Evolutionary conservation across 2,113 vertebrate genomes (phyloP).

Genomic region (Coturnix japonica): DNA sequence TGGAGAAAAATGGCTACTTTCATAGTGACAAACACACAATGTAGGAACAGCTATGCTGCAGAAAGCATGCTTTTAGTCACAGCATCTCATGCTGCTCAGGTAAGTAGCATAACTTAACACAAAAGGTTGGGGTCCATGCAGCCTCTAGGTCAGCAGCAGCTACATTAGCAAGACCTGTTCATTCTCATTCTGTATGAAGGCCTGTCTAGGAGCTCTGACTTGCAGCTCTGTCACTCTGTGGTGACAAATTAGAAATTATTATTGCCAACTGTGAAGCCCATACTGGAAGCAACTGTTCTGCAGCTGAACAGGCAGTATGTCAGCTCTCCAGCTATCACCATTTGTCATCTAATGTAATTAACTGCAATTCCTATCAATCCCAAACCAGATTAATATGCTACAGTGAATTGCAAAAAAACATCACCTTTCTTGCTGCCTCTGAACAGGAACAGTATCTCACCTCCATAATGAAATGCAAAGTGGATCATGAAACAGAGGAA

Average conservation of each 20-base stretch:
- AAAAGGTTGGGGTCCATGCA: neutral
- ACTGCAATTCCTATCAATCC: neutral
- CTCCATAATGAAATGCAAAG: neutral
- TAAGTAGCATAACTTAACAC: neutral
- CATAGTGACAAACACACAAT: neutral
- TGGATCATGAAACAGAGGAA: neutral
- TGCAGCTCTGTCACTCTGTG: neutral
- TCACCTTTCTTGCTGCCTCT: neutral
- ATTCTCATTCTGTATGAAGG: neutral
- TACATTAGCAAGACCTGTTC: neutral
- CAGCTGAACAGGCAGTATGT: neutral
- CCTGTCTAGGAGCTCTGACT: neutral
- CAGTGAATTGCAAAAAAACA: neutral
- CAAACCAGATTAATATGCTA: neutral
- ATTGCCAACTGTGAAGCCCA: neutral
- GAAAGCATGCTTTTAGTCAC: neutral
- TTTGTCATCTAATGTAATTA: neutral
- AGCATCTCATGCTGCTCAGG: neutral
- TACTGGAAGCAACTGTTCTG: neutral
- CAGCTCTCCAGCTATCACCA: neutral
- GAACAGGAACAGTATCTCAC: neutral
- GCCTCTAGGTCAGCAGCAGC: neutral
- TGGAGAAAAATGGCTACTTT: neutral
- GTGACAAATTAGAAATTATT: neutral
- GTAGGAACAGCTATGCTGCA: neutral